A percentile compares a stretch with the other conserved stretches of the same genome.
Conservation (phyloP, 2,113 vertebrate genomes). For the Heterochromis multidens region DNA sequence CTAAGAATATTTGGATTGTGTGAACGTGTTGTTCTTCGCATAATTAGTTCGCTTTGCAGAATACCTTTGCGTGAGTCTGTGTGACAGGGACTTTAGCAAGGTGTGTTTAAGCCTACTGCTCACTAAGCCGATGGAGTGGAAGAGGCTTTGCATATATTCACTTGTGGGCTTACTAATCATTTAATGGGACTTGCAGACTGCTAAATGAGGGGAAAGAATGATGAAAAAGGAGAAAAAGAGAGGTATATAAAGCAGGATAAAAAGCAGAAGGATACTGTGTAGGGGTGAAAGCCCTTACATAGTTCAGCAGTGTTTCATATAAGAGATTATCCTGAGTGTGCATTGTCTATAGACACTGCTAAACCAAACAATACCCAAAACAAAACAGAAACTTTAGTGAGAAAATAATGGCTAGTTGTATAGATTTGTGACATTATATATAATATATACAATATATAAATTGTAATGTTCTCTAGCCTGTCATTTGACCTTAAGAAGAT, state of each 20-base stretch:
- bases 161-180: constrained; percentile 66
- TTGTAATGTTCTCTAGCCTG: neutral
- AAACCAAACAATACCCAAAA: neutral
- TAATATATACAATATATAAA: no score
- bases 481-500: neutral
- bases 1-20: neutral
- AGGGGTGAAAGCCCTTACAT: neutral
- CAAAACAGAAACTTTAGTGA: neutral
- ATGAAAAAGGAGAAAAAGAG: neutral
- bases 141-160: constrained; percentile 67
- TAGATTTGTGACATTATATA: neutral
- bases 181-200: constrained; percentile 49
- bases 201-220: constrained; percentile 37
- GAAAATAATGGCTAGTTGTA: neutral
- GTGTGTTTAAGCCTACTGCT: constrained; percentile 58
- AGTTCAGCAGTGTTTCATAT: neutral
- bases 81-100: constrained; percentile 37
- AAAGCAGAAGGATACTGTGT: neutral
- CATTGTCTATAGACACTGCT: neutral
- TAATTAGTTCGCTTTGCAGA: constrained; percentile 20
- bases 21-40: constrained; percentile 9
- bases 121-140: constrained; percentile 62
- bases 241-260: neutral
- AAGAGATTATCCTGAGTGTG: neutral
- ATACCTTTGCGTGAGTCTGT: constrained; percentile 12